Base-by-base conservation (phyloP, 2,888 invertebrate genomes). In the Listrodromus nycthemerus region DNA sequence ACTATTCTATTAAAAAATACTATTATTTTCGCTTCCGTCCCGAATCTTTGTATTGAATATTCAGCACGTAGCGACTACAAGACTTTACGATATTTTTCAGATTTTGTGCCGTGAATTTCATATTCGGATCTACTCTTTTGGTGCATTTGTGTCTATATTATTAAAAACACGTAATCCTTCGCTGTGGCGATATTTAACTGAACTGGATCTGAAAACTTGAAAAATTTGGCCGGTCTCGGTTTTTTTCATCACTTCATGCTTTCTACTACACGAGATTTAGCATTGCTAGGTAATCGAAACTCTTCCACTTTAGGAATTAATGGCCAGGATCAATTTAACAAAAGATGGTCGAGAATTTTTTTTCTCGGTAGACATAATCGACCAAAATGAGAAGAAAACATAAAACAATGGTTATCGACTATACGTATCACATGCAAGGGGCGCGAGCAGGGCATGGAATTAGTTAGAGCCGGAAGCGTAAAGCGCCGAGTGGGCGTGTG, bases 381-480 rank as follows among this genome's bases (percentile, higher is more conserved):
- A 16, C 21, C 2, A 27, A 58, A 52, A 7, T 10, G 37, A 19
- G 16, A 0, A 27, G 16, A 13, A 27, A 24, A 58, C 10, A 24
- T 58, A 27, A 27, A 58, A 58, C 24, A 58, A 58, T 6, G 58
- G 52, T 55, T 10, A 70, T 21, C 7, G 55, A 70, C 21, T 2
- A 69, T 52, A 19, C 8, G 24, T 41, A 37, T 55, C 10, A 30
- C 58, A 27, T 0, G 52, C 55, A 21, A 55, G 10, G 4, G 37
- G 5, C 7, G 63, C n/a, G 41, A 65, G 61, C 27, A 69, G 50
- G 0, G 52, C 21, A 27, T 8, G 24, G 48, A 69, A 82, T 82
- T 82, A 50, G 27, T 8, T 37, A 65, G 61, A 27, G 37, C 33
- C 30, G n/a, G 45, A 30, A 21, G 52, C 50, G 55, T 27, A 55